phyloP scores from a whole-genome alignment of 1,140 invertebrate genomes.

The Drosophila kohkoa region DNA sequence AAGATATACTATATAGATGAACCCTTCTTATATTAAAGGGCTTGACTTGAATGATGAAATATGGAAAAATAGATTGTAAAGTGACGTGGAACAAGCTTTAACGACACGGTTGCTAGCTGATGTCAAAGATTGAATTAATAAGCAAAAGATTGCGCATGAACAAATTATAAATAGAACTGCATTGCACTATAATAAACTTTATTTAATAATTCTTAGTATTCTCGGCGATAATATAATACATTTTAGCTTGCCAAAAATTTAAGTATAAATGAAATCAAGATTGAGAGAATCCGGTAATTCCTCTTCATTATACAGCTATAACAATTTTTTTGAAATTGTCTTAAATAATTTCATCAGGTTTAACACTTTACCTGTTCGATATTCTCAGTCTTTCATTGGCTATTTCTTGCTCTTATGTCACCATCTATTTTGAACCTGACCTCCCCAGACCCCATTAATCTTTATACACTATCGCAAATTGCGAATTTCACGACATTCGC shows the following conservation, averaged over 20 bases:
- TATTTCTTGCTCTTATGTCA: slow-evolving; percentile 22
- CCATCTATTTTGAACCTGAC: slow-evolving; percentile 27
- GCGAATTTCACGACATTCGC: slow-evolving; percentile 24
- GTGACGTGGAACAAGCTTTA: neutral
- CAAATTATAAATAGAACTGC: neutral
- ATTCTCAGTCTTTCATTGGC: slow-evolving; percentile 7
- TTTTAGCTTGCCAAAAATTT: neutral
- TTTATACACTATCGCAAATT: slow-evolving; percentile 22
- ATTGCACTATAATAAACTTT: neutral
- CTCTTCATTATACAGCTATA: neutral
- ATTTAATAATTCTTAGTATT: neutral
- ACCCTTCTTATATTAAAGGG: slow-evolving; percentile 8
- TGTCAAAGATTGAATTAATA: neutral
- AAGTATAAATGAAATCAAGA: neutral
- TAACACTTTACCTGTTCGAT: neutral
- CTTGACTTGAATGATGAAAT: slow-evolving; percentile 3
- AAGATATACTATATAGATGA: neutral
- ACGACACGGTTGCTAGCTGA: neutral
- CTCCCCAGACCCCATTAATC: slow-evolving; percentile 30
- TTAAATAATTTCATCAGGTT: slow-evolving; percentile 2
- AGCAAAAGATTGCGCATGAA: neutral
- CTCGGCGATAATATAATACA: neutral
- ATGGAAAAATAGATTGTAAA: neutral
- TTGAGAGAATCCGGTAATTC: neutral
- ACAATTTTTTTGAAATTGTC: neutral